Percentiles rank a stretch among this genome's conserved stretches.
These are phyloP conservation scores for Sciaenops ocellatus DNA, from an alignment of 2,797 vertebrate species.

Conservation along the genomic window DNA sequence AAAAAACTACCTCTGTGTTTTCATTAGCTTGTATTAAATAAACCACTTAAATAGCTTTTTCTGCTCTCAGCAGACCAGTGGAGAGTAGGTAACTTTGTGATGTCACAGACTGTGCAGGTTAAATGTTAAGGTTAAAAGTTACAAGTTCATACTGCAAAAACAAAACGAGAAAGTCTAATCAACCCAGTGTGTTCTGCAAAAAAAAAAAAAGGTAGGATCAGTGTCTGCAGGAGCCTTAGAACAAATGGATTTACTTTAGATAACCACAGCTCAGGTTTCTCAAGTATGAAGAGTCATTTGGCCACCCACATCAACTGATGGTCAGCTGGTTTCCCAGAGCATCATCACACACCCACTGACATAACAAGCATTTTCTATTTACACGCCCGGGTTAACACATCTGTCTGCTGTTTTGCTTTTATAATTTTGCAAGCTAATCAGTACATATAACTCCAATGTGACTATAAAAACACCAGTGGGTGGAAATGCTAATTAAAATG, in stretches of 20 bases:
- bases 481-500: not conserved
- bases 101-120: not conserved
- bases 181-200: not conserved
- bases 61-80: constrained; percentile 11
- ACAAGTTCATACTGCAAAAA: not conserved
- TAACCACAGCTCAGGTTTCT: not conserved
- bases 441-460: not conserved
- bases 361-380: not conserved
- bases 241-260: not conserved
- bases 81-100: constrained; percentile 22
- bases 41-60: constrained; percentile 1
- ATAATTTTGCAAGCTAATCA: not conserved
- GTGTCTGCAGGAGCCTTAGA: not conserved
- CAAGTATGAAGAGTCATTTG: not conserved
- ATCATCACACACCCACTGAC: not conserved
- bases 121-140: not conserved
- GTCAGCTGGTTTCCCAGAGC: not conserved
- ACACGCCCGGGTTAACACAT: not conserved
- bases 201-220: not conserved
- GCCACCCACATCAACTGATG: not conserved
- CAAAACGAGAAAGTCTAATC: no score
- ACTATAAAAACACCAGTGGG: not conserved
- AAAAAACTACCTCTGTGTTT: constrained; percentile 28
- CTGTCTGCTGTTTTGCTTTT: not conserved
- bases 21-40: constrained; percentile 42